Percentiles rank a stretch among this genome's conserved stretches.
Conservation (phyloP, 2,888 invertebrate genomes). For the Campoletis raptor region DNA sequence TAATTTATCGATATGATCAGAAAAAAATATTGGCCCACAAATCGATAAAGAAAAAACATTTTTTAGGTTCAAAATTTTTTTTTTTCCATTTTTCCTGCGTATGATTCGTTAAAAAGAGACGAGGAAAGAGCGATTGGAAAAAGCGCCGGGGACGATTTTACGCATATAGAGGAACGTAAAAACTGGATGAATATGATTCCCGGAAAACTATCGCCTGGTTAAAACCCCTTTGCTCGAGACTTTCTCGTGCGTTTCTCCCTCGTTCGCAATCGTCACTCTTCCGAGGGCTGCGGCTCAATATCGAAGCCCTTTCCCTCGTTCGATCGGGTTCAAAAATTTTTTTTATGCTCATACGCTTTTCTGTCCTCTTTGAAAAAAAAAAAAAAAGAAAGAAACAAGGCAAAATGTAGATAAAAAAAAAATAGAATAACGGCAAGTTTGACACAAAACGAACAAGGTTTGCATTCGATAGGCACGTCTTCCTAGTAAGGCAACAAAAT, state of each 20-base stretch:
- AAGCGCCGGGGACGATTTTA: conserved; percentile 14
- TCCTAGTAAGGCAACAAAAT: conserved; percentile 13
- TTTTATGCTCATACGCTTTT: background rate
- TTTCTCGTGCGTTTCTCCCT: conserved; percentile 31
- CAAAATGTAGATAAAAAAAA: conserved; percentile 9
- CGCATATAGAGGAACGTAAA: conserved; percentile 30
- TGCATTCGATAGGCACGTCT: conserved; percentile 7
- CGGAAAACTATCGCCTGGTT: conserved; percentile 30
- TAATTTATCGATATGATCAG: too few species aligned
- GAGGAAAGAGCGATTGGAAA: background rate
- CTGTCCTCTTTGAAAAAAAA: conserved; percentile 16
- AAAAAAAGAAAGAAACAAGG: conserved; percentile 1
- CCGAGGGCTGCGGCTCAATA: conserved; percentile 40
- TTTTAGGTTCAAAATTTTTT: background rate
- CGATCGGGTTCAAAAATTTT: conserved; percentile 48
- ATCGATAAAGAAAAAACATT: background rate
- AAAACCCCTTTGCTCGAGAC: conserved; percentile 26
- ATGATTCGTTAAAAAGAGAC: background rate
- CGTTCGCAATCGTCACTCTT: conserved; percentile 35
- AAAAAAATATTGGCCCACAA: too few species aligned
- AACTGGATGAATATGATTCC: conserved; percentile 26
- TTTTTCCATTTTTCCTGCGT: background rate
- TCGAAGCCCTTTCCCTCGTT: conserved; percentile 14
- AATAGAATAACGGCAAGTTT: conserved; percentile 22
- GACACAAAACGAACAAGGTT: conserved; percentile 28